phyloP scores from a whole-genome alignment of 2,113 vertebrate genomes.

The Hydropotes inermis region DNA sequence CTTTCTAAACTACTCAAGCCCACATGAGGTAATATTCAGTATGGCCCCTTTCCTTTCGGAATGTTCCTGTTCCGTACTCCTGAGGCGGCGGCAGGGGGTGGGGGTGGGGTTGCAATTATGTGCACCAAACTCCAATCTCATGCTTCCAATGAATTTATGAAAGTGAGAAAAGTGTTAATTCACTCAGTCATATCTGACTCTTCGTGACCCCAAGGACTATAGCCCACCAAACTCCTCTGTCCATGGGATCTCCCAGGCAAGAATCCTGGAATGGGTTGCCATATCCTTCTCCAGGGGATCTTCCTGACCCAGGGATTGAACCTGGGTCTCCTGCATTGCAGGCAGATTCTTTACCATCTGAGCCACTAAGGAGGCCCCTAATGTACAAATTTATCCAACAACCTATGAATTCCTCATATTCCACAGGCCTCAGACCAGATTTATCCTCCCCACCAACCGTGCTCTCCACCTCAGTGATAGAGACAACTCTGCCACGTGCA shows the following conservation, averaged over 20 bases:
- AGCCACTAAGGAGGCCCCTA: background rate
- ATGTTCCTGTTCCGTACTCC: accelerated
- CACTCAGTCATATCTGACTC: background rate
- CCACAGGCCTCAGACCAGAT: background rate
- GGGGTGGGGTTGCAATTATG: accelerated
- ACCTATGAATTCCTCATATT: background rate
- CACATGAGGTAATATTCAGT: background rate
- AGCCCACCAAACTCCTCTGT: background rate
- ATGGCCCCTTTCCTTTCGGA: background rate
- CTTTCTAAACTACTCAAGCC: background rate
- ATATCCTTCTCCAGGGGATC: background rate
- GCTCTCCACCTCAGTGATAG: too few species aligned
- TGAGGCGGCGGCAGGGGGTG: accelerated
- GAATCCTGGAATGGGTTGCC: background rate
- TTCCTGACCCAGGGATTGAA: background rate
- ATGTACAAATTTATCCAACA: background rate
- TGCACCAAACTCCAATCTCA: accelerated
- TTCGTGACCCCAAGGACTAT: background rate
- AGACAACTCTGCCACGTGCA: accelerated
- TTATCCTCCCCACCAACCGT: background rate
- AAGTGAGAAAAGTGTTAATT: background rate
- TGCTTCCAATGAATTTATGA: background rate
- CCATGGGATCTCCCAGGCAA: background rate
- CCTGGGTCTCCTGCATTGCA: background rate
- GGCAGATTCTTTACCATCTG: background rate